Evolutionary conservation across 2,113 vertebrate genomes (phyloP), one percentile per base, ranked within the genome.

Genomic region (Eulacestoma nigropectus): DNA sequence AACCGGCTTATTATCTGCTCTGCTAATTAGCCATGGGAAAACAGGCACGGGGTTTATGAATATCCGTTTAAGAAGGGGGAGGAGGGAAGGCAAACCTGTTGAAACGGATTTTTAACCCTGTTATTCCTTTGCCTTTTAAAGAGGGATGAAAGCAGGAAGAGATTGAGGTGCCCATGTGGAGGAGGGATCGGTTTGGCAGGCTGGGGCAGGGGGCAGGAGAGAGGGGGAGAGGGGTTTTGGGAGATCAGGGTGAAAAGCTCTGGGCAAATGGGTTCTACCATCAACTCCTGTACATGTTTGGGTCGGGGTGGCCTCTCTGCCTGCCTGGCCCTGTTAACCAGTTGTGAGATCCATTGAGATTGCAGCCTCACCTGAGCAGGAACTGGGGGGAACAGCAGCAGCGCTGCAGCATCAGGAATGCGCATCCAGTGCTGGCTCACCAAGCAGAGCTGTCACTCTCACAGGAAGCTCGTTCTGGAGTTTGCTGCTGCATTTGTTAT

Each of bases 11-110:
- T 96, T 95, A 95, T 89, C 94, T 91, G 75, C 60, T 25, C 87
- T 64, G 95, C 93, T 96, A 95, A 97, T 97, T 96, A 97, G 91
- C 87, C 81, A 77, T 60, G 89, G 93, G 92, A 95, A 92, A 96
- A 91, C 69, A 91, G 84, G 50, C 70, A 42, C 3, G 2, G 63
- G 23, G 18, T 50, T 87, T 81, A 35, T 73, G 84, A 80, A 77
- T 77, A 82, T 75, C 87, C 1, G 2, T 35, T 55, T 49, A 56
- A 69, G 84, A 32, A 86, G 30, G 16, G 25, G 55, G n/a, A 76
- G 76, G 73, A 84, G 59, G 82, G 50, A 67, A 81, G 41, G 19
- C 35, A 89, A 89, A 83, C 88, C 53, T 79, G 39, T 90, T 87
- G 83, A 79, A 95, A 55, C 3, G 4, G 47, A 20, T 39, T 74